These are phyloP conservation scores for Myripristis jacobus DNA, from an alignment of 2,797 vertebrate genomes.

Conservation along the genomic window DNA sequence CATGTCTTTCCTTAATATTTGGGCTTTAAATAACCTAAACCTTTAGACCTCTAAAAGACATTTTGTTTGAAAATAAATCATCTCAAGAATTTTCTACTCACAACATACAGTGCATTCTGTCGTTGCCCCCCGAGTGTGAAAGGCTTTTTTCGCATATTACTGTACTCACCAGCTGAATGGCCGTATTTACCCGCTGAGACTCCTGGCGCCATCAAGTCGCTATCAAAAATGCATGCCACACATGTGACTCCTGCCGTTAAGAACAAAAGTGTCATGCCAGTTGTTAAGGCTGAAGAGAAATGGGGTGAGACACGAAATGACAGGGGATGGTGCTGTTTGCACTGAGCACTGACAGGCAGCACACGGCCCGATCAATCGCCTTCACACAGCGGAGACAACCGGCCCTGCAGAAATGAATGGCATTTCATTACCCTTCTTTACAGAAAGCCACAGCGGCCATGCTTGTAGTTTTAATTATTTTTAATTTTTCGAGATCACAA, in stretches of 20 bases:
- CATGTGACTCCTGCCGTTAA: constrained; percentile 28
- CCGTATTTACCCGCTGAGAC: constrained; percentile 1
- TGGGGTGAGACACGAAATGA: constrained; percentile 14
- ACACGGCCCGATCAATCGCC: constrained; percentile 31
- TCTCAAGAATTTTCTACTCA: background rate
- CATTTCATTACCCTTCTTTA: too few species aligned
- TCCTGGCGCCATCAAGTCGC: background rate
- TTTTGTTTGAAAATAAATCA: constrained; percentile 10
- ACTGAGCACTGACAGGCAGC: constrained; percentile 28
- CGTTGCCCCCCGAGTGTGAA: constrained; percentile 12
- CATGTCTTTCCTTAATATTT: constrained; percentile 18
- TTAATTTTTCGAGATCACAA: too few species aligned
- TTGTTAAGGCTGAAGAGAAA: constrained; percentile 29
- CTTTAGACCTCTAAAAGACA: background rate
- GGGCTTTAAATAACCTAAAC: background rate
- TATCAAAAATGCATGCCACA: constrained; percentile 35
- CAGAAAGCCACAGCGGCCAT: too few species aligned
- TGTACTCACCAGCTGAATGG: constrained; percentile 1
- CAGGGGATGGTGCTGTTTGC: constrained; percentile 23
- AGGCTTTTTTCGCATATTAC: background rate
- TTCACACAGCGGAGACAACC: constrained; percentile 26
- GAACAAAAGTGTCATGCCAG: constrained; percentile 1
- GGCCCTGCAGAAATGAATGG: background rate
- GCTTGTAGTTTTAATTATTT: too few species aligned
- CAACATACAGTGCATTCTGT: background rate